A percentile compares a stretch with the other conserved stretches of the same genome.
phyloP scores from a whole-genome alignment of 2,888 invertebrate genomes.

The Drosophila barbarae region DNA sequence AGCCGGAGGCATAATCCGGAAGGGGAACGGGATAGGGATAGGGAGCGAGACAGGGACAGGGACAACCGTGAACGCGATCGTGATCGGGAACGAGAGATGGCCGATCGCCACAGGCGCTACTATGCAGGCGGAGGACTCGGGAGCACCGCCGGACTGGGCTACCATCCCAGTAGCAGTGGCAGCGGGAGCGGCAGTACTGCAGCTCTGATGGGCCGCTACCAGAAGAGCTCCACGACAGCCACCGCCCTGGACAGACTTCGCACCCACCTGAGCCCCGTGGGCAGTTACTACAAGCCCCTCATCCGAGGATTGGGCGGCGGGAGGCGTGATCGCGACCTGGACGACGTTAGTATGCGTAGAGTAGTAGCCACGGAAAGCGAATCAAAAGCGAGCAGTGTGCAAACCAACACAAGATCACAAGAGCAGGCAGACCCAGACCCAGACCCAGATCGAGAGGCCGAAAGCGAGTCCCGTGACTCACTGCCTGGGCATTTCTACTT shows the following conservation, averaged over 20 bases:
- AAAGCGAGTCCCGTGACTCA: slow-evolving; percentile 48
- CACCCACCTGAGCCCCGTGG: slow-evolving; percentile 78
- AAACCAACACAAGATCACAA: slow-evolving; percentile 52
- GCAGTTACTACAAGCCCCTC: slow-evolving; percentile 79
- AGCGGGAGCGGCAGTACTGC: slow-evolving; percentile 40
- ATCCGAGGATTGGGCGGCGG: slow-evolving; percentile 77
- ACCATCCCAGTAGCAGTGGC: slow-evolving; percentile 58
- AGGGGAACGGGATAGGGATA: slow-evolving; percentile 49
- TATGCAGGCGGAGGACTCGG: slow-evolving; percentile 72
- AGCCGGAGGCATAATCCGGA: slow-evolving; percentile 52
- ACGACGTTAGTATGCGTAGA: slow-evolving; percentile 76
- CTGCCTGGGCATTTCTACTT: slow-evolving; percentile 22
- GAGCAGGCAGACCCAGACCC: slow-evolving; percentile 10
- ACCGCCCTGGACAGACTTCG: slow-evolving; percentile 79
- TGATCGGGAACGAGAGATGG: slow-evolving; percentile 64
- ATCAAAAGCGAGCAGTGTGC: slow-evolving; percentile 29
- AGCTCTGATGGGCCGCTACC: slow-evolving; percentile 71
- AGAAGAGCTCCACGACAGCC: slow-evolving; percentile 75
- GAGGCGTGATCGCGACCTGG: slow-evolving; percentile 65
- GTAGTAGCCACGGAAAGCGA: slow-evolving; percentile 7
- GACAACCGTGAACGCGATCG: slow-evolving; percentile 51
- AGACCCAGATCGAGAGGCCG: slow-evolving; percentile 12
- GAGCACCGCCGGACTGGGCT: slow-evolving; percentile 46
- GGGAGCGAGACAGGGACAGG: slow-evolving; percentile 28
- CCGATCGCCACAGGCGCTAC: slow-evolving; percentile 78